Base-by-base conservation (phyloP, 1,140 invertebrate species). In the Temnothorax nylanderi region DNA sequence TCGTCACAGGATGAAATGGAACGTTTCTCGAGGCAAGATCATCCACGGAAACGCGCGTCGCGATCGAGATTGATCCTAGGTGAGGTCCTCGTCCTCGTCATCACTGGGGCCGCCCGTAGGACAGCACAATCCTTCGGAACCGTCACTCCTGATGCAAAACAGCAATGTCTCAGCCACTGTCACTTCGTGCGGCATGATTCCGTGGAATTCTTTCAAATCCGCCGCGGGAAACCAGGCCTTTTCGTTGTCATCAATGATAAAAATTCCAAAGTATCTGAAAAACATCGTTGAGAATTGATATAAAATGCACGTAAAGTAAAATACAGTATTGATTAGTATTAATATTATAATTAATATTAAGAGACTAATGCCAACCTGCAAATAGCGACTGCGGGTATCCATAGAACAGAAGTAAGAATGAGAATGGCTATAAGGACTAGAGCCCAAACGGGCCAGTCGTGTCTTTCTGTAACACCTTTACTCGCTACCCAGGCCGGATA, bases 211-310 rank as follows among this genome's bases (percentile, higher is more conserved):
- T 89, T 98, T 97, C 0, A 99, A 95, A 89, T 99, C 98, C 18
- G 97, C 97, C 0, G 97, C 97, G 0, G 98, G 98, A 93, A 99
- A 99, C 98, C 98, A 99, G 13, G 98, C 98, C 85, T 98, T 98
- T 93, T 98, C 98, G 75, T 98, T 98, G 90, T 98, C 98, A n/a
- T 98, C 97, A 58, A 99, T 97, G 51, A 99, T 97, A 11, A 97
- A 96, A 86, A 98, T 96, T 60, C 97, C 97, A 86, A 97, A 97
- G 47, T 97, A 96, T 95, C 98, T 98, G 92, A 21, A 81, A 80
- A 10, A 4, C 26, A 41, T 56, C 5, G 41, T 51, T 7, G 7
- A 37, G 7, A 10, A 44, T 81, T 62, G 2, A 37, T 10, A 3
- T 34, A 18, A 71, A 69, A 21, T 3, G 1, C 11, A 10, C 10